Base-by-base conservation (phyloP, 2,113 vertebrate genomes). In the western clawed frog (Xenopus tropicalis) region DNA sequence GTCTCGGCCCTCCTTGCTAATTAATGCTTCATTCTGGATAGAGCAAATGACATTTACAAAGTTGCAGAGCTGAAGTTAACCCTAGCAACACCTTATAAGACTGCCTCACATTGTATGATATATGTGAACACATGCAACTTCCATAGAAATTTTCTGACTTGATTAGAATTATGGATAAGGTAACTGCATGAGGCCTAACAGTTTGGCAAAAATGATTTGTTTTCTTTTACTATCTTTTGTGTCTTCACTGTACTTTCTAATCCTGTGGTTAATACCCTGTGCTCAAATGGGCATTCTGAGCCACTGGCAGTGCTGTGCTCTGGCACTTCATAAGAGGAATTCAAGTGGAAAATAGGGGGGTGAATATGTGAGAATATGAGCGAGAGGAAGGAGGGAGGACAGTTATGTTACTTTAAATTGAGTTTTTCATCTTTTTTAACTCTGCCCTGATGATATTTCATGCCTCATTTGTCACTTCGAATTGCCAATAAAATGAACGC, bases 401-500 rank as follows among this genome's bases (percentile, higher is more conserved):
- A 61, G 65, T 42, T 23, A 22, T 65, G 42, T 29, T 74, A 57
- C 72, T 69, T 69, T 74, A 74, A 74, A 74, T 74, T 61, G 72
- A 61, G 29, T 58, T 74, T 74, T 68, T 74, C 59, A 61, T 74
- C 17, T 42, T 54, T 58, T 46, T 67, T 14, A 74, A 68, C 72
- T 74, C 56, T 61, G 72, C 68, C 58, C 46, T 74, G 64, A 68
- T 74, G 65, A 74, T 74, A 68, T 74, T 74, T 68, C 65, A 74
- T 65, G 64, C 57, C 72, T 68, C 65, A 68, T 74, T 74, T 74
- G 64, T 74, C 57, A 68, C 65, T 68, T 74, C 56, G 65, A 74
- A 74, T 74, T 74, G 72, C 65, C 64, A 74, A 67, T 74, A 74
- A 74, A 74, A 74, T 24, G 72, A 74, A 66, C 72, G 63, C 72